Base-by-base conservation (phyloP, 2,888 invertebrate genomes). In the Stenichneumon culpator region DNA sequence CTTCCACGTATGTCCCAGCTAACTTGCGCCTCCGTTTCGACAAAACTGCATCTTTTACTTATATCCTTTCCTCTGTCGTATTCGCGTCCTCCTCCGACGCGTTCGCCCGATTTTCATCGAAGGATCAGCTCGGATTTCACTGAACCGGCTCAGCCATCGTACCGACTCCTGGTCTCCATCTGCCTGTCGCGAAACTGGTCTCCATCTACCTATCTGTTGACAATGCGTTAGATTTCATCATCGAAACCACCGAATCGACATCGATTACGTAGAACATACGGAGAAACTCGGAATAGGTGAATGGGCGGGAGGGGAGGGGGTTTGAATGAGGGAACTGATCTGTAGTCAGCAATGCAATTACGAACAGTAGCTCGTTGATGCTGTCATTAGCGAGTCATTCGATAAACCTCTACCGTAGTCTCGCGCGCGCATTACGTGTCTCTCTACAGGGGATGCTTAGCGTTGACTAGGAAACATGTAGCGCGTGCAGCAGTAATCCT, bases 361-460 rank as follows among this genome's bases (percentile, higher is more conserved):
- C 85, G 82, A 85, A 80, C 85, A 82, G 85, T 85, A 73, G 79
- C 79, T 82, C 82, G 72, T 79, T 85, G 82, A 85, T 85, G 82
- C 79, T 28, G 63, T 85, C 85, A 79, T 85, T 85, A 85, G 54
- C 79, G 82, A 82, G 79, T 85, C 82, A 85, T 85, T 85, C 73
- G 82, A 85, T 85, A 77, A 73, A 77, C 79, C 60, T 69, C 54
- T 70, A 63, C 69, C 54, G 63, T 57, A 69, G 69, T 25, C 16
- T 60, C 60, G 60, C 60, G 22, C 70, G 52, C 60, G 77, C 52
- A 75, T 79, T 72, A 82, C 82, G 79, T 57, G 63, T 79, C 82
- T 73, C 74, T 3, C 54, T 44, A 16, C 50, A 54, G 14, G 63
- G 63, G 67, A 65, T 80, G 82, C 82, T 85, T 77, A 77, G 36